Evolutionary conservation across 2,888 invertebrate genomes (phyloP), one percentile per base, ranked within the genome.

Genomic region (Metopia argyrocephala): DNA sequence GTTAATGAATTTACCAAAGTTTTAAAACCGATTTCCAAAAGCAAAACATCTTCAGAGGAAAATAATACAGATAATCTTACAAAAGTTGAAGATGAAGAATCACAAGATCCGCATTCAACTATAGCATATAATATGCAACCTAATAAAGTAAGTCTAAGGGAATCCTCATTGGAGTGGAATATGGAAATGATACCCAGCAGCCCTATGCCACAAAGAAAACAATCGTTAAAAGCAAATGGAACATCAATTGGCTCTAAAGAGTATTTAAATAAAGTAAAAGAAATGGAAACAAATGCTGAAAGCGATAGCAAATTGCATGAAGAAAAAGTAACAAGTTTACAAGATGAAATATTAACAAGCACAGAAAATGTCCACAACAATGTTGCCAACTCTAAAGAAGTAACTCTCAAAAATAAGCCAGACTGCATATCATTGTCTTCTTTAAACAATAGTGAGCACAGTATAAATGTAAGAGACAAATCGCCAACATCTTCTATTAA

Each of bases 401-500:
- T 12, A 5, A 7, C 25, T 15, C 27, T 38, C 3, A 27, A 59
- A 3, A 66, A 54, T 20, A 56, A 56, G 48, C 12, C 54, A 23
- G 64, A 66, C 6, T 12, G n/a, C 18, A 6, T 25, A 62, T 59
- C 57, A 3, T 25, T 54, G 20, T 28, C 28, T 6, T 46, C 74
- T 25, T 12, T 66, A 50, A 65, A 27, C 50, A 21, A 27, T 28
- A 56, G 45, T 50, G 54, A 70, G 15, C 65, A 75, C 12, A 21
- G 59, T 5, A 6, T 9, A 23, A 70, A 64, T 31, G 64, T 66
- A 23, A 52, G 54, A 62, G 80, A 85, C 23, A 71, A 84, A 4
- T 86, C 86, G 0, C 85, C 87, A 23, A 85, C 78, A 9, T 84
- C 69, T 27, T 85, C 88, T 1, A 85, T 87, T 38, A 83, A 86